Conservation (phyloP, 37 sponge, comb jelly and placozoan species). For the Eunapius fragilis region DNA sequence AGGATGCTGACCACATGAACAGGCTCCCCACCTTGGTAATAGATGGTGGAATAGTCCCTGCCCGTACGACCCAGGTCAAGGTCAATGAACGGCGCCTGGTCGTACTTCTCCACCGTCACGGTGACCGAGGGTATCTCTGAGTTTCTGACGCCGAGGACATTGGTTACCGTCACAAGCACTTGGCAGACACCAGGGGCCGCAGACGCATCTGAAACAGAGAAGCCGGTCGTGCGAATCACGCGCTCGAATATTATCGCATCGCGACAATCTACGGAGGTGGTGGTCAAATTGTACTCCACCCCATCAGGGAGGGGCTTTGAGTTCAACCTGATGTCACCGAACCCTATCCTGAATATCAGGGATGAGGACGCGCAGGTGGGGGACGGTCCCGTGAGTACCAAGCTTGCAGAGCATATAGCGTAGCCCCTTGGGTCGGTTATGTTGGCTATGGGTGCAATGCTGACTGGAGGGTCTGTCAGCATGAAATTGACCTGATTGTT, state of each 20-base stretch:
- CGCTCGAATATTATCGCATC: slow-evolving; percentile 26
- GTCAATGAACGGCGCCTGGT: slow-evolving; percentile 70
- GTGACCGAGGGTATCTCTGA: slow-evolving; percentile 9
- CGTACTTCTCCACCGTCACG: slow-evolving; percentile 36
- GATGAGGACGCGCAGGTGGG: slow-evolving; percentile 16
- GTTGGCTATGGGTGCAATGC: slow-evolving; percentile 27
- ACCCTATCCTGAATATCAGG: slow-evolving; percentile 30
- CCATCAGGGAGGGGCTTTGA: neutral
- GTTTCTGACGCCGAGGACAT: slow-evolving; percentile 42
- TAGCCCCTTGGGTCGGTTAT: slow-evolving; percentile 46
- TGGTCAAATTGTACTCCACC: slow-evolving; percentile 7
- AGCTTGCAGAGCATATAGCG: slow-evolving; percentile 20
- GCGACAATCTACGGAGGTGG: slow-evolving; percentile 28
- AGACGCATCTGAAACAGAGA: slow-evolving; percentile 16
- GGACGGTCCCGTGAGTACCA: slow-evolving; percentile 15
- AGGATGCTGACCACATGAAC: slow-evolving; percentile 75
- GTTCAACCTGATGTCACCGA: slow-evolving; percentile 38
- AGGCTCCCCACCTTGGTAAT: slow-evolving; percentile 53
- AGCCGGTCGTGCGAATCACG: slow-evolving; percentile 32
- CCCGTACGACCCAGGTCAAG: slow-evolving; percentile 66
- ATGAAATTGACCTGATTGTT: slow-evolving; percentile 12
- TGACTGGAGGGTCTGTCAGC: slow-evolving; percentile 26
- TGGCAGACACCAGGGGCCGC: slow-evolving; percentile 52
- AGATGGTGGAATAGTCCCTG: slow-evolving; percentile 54
- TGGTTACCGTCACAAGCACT: slow-evolving; percentile 35